Evolutionary conservation across 92 coral and sea anemone genomes (phyloP).

Genomic region (Porites cylindrica): DNA sequence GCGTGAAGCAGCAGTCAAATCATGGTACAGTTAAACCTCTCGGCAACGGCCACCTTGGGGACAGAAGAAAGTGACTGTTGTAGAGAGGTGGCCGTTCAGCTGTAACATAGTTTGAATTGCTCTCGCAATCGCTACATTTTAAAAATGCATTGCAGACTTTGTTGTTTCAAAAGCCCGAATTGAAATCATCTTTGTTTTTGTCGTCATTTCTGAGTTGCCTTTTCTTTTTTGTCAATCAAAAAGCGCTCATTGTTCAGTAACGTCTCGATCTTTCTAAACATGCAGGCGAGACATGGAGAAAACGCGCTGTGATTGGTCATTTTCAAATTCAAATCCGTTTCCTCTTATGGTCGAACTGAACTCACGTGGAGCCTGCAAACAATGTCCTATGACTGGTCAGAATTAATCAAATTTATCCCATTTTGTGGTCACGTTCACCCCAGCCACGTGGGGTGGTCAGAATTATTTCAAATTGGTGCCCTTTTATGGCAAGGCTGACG

Average conservation of each 20-base stretch:
- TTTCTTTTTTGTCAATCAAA: too few relatives aligned
- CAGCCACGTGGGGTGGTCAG: neutral
- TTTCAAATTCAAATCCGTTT: neutral
- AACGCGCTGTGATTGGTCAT: neutral
- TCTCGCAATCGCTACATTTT: neutral
- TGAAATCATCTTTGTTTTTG: neutral
- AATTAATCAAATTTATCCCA: neutral
- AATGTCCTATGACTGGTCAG: neutral
- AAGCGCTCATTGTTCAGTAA: neutral
- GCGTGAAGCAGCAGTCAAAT: neutral
- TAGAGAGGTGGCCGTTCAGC: neutral
- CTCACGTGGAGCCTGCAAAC: too few relatives aligned
- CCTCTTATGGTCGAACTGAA: neutral
- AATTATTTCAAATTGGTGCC: constrained; percentile 1
- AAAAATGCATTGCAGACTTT: neutral
- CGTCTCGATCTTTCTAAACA: neutral
- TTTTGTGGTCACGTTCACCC: neutral
- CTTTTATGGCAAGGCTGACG: neutral
- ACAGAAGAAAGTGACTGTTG: too few relatives aligned
- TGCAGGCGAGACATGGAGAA: neutral
- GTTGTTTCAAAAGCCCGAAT: too few relatives aligned
- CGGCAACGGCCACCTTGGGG: too few relatives aligned
- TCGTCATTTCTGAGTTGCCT: neutral
- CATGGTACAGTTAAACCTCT: too few relatives aligned
- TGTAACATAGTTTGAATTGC: too few relatives aligned